Base-by-base conservation (phyloP, 2,797 vertebrate species). In the Petrocephalus sullivani region DNA sequence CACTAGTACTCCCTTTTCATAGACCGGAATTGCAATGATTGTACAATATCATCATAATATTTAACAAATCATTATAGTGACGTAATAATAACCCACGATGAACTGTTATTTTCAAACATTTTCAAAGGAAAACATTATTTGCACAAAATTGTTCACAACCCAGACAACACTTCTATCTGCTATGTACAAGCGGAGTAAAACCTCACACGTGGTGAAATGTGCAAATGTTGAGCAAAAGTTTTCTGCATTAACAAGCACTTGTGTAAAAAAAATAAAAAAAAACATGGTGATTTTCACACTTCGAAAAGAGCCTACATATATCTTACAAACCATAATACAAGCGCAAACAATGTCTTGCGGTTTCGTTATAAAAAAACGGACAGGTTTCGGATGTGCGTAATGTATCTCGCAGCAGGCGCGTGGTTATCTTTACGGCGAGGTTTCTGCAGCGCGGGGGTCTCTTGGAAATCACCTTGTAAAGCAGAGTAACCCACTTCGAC, bases 341-440 rank as follows among this genome's bases (percentile, higher is more conserved):
- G 71, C 81, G 81, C 53, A 83, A 83, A 83, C 81, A 83, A 83
- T 12, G n/a, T 49, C n/a, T 54, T 54, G 81, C 49, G 81, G 81
- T 83, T 83, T 51, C 49, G 21, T 61, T 9, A n/a, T 53, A 9
- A 83, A 53, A 83, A 51, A 83, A 83, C 49, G 81, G 51, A 53
- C 49, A 21, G 21, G 46, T 83, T 83, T 54, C 81, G 23, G 19
- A n/a, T 54, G 53, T 83, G 81, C 49, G 49, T 83, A 21, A 83
- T 83, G 21, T 64, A 8, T 23, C 54, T 53, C 54, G 41, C 81
- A 83, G n/a, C 46, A 53, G 46, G 81, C 71, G 71, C 19, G 33
- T 16, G n/a, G 64, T 71, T 71, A 78, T 78, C 16, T 78, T 5
- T 49, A 4, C 71, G 10, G 10, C 21, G 81, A 54, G 81, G 81